These are phyloP conservation scores for Tinamus guttatus DNA, from an alignment of 2,113 vertebrate species.

Conservation along the genomic window DNA sequence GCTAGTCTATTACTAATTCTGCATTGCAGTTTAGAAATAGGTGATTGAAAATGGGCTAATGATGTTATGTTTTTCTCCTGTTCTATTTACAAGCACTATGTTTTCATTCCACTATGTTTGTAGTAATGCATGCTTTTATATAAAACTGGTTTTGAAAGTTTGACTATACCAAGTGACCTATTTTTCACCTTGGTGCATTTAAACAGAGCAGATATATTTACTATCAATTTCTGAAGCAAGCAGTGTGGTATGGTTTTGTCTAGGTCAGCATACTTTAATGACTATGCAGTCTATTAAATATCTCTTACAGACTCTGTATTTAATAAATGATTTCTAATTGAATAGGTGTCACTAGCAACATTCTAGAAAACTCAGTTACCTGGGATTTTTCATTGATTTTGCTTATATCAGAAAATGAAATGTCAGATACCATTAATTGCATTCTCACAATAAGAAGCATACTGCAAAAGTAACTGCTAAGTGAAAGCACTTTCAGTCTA, in stretches of 20 bases:
- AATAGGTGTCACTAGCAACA: constrained; percentile 62
- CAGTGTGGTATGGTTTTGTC: background rate
- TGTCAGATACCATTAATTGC: constrained; percentile 75
- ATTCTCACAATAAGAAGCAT: constrained; percentile 62
- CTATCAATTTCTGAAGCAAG: constrained; percentile 8
- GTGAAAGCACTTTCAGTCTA: constrained; percentile 58
- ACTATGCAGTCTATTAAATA: constrained; percentile 42
- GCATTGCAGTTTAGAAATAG: background rate
- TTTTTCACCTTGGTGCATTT: constrained; percentile 25
- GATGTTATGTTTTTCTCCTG: background rate
- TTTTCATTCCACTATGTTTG: background rate
- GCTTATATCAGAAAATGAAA: constrained; percentile 74
- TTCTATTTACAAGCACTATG: background rate
- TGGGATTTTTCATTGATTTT: constrained; percentile 75
- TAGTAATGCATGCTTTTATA: background rate
- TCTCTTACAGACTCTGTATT: constrained; percentile 58
- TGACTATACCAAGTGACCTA: constrained; percentile 6
- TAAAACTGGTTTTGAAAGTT: background rate
- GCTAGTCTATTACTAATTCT: background rate
- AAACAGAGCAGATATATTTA: constrained; percentile 25
- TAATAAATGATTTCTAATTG: constrained; percentile 67
- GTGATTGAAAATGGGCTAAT: background rate
- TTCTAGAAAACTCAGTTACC: constrained; percentile 72
- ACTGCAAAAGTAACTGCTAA: constrained; percentile 51
- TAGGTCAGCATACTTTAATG: constrained; percentile 57